Base-by-base conservation (phyloP, 2,888 invertebrate genomes). In the Sinodicranocentrus sp. region DNA sequence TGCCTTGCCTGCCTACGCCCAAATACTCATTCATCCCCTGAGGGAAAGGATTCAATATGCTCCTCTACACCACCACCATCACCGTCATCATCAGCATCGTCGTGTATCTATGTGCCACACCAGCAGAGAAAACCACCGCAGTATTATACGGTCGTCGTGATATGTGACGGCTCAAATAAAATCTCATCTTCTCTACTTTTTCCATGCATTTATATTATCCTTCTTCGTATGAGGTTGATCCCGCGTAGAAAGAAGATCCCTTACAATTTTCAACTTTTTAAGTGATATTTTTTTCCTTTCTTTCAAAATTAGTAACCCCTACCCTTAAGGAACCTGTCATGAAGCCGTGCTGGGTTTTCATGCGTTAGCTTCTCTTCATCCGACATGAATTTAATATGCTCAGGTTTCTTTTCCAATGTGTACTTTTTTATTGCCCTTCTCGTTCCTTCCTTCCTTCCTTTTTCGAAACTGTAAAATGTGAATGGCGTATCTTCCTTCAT, bases 1-100 rank as follows among this genome's bases (percentile, higher is more conserved):
- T 84, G 80, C 80, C 75, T 72, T 84, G 80, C 80, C 75, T 72
- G 84, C 79, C 80, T 84, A 80, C 80, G 84, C 79, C 84, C 80
- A 80, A 80, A 75, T 71, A 71, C 71, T 79, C 79, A 79, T 79
- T 79, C 79, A 79, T 79, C 79, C 79, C 79, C 79, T 79, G 28
- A 79, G 79, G 79, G 79, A 79, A 79, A 71, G 71, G 79, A 79
- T 79, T 79, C 79, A 79, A 79, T 79, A 79, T 79, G 79, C 79
- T 79, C 52, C 71, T 54, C 70, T 59, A 57, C 44, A 52, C 21
- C 52, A 59, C 59, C 54, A 61, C 44, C 68, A 48, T 44, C 70
- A 68, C 68, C 44, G 25, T 15, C 52, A 59, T 39, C 54, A 61
- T 19, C 68, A 48, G 44, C 59, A 76, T 63, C 72, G 28, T 72